Evolutionary conservation across 2,113 vertebrate genomes (phyloP), one percentile per base, ranked within the genome.

Genomic region (Tor tambroides): DNA sequence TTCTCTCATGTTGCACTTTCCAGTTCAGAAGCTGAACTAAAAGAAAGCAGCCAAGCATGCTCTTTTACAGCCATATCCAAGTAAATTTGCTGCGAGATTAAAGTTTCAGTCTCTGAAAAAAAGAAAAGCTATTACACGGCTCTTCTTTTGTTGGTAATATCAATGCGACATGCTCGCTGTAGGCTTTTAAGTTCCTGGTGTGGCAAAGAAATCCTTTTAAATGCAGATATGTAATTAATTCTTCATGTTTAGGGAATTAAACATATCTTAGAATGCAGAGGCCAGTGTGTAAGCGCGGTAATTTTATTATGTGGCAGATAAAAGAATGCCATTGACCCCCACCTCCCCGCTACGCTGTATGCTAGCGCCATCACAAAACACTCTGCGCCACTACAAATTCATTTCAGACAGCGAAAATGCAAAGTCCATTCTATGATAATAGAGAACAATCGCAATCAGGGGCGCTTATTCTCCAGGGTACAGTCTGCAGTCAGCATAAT

Each of bases 201-300:
- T 84, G 87, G 61, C 49, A 12, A 88, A 51, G 71, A 87, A 90
- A 92, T 59, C 92, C 92, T 94, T 96, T 95, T 86, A 94, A 91
- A 95, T 95, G 94, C 87, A 96, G 93, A 95, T 96, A 91, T 91
- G 87, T 95, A 95, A 96, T 96, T 95, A 95, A 93, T 93, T 95
- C 92, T 93, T 95, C 93, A 90, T 94, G 95, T 93, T 94, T 93
- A 91, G 92, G 92, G 92, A 94, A 94, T 95, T 93, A 94, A 94
- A 95, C 94, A 95, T 94, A 93, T 91, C 88, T 89, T 85, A 87
- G 86, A 93, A 91, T 91, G 91, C 88, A 54, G 46, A 35, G 32
- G n/a, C 87, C 23, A 82, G 80, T 43, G 87, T 89, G 88, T 89
- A 90, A 87, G 26, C 54, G 86, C 74, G 81, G 89, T 90, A 82